phyloP scores from a whole-genome alignment of 2,888 invertebrate species.

The Tipula vernalis region DNA sequence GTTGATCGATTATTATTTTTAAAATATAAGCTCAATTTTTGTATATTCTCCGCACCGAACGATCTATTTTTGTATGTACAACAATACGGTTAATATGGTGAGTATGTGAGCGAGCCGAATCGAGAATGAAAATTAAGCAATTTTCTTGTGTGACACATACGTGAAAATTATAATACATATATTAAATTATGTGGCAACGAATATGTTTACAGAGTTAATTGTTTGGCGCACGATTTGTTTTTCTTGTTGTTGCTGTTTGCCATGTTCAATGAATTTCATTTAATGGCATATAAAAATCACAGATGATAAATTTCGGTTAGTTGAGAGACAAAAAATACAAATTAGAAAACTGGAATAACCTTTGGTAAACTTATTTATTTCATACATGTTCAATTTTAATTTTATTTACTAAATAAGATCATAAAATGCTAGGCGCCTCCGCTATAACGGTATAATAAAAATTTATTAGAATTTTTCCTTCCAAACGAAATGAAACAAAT shows the following conservation, averaged over 20 bases:
- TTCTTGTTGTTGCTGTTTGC: background rate
- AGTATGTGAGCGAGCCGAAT: background rate
- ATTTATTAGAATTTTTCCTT: background rate
- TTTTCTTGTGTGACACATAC: background rate
- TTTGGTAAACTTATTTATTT: background rate
- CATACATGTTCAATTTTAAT: background rate
- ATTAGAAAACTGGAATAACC: background rate
- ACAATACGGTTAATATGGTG: background rate
- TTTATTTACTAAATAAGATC: background rate
- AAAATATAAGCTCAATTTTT: no score
- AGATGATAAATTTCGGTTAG: background rate
- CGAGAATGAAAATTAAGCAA: background rate
- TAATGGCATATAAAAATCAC: background rate
- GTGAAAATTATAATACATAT: background rate
- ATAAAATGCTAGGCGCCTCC: background rate
- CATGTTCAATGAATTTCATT: background rate
- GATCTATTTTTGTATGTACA: background rate
- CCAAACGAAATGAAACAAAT: background rate
- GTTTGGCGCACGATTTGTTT: background rate
- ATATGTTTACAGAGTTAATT: background rate
- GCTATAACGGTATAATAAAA: background rate
- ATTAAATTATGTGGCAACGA: background rate
- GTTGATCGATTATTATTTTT: background rate
- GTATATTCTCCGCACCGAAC: background rate
- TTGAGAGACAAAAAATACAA: background rate